Evolutionary conservation across 2,797 vertebrate genomes (phyloP).

Genomic region (Propithecus perrieri): DNA sequence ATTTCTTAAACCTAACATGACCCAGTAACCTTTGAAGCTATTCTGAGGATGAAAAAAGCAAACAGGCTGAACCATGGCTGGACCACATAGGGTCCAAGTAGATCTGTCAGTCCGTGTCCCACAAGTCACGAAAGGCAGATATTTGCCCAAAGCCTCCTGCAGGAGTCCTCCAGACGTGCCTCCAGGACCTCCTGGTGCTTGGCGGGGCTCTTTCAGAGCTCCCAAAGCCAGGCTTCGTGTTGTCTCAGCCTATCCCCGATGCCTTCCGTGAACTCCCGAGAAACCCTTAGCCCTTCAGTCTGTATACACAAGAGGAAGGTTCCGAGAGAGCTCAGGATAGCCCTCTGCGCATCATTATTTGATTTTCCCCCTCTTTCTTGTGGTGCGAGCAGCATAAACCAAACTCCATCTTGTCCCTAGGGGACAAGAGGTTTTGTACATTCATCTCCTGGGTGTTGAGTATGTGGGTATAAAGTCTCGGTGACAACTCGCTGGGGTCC

Average conservation of each 20-base stretch:
- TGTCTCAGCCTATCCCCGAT: not conserved
- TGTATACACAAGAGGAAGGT: not conserved
- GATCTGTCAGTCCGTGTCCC: not conserved
- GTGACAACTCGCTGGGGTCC: not conserved
- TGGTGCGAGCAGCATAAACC: not conserved
- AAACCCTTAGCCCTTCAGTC: constrained; percentile 47
- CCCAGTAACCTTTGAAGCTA: constrained; percentile 35
- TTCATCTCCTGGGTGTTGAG: not conserved
- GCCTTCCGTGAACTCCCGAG: not conserved
- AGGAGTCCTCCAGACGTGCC: constrained; percentile 46
- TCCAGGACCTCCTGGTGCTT: constrained; percentile 29
- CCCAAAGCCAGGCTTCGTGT: constrained; percentile 6
- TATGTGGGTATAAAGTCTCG: not conserved
- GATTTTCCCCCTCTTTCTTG: not conserved
- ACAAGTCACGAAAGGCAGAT: not conserved
- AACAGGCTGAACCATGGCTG: not conserved
- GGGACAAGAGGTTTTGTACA: not conserved
- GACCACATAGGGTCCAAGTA: not conserved
- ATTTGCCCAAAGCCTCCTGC: not conserved
- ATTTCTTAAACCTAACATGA: constrained; percentile 36
- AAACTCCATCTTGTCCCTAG: not conserved
- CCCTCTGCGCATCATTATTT: not conserved
- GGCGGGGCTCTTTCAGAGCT: constrained; percentile 10
- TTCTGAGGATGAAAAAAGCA: constrained; percentile 39
- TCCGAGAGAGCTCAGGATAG: not conserved